Percentiles rank a stretch among this genome's conserved stretches.
Evolutionary conservation across 2,113 vertebrate genomes (phyloP).

Genomic region (Catharus bicknelli): DNA sequence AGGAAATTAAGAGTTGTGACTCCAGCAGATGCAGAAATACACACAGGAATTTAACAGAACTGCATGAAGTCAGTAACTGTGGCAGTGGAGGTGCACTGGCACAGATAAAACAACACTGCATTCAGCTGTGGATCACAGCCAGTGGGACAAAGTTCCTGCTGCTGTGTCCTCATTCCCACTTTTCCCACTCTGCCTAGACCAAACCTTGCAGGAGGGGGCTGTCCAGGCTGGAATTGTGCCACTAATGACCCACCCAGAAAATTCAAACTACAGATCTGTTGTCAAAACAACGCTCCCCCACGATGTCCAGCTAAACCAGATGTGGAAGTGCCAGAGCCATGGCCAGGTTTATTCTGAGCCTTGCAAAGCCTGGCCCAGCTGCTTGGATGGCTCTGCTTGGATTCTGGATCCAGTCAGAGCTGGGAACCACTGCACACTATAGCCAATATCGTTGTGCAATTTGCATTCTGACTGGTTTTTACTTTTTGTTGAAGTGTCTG

Average conservation of each 20-base stretch:
- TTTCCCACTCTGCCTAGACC: not conserved
- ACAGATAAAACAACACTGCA: not conserved
- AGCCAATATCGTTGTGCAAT: not conserved
- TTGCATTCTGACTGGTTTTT: not conserved
- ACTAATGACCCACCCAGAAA: not conserved
- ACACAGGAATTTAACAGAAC: not conserved
- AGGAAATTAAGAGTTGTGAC: not conserved
- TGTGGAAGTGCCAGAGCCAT: not conserved
- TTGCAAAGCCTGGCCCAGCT: not conserved
- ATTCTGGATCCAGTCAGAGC: not conserved
- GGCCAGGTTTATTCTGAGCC: not conserved
- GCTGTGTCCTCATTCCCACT: not conserved
- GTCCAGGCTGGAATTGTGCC: not conserved
- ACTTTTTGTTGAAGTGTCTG: not conserved
- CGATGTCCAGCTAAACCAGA: not conserved
- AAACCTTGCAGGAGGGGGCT: not conserved
- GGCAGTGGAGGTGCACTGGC: not conserved
- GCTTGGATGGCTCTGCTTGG: not conserved
- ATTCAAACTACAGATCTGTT: not conserved
- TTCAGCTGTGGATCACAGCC: not conserved
- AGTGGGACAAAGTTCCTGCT: not conserved
- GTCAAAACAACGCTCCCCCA: not conserved
- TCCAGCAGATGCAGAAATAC: not conserved
- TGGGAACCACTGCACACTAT: not conserved
- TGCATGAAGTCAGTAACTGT: not conserved